A percentile compares a stretch with the other conserved stretches of the same genome.
These are phyloP conservation scores for Bombus haemorrhoidalis DNA, from an alignment of 1,140 invertebrate species.

Conservation along the genomic window DNA sequence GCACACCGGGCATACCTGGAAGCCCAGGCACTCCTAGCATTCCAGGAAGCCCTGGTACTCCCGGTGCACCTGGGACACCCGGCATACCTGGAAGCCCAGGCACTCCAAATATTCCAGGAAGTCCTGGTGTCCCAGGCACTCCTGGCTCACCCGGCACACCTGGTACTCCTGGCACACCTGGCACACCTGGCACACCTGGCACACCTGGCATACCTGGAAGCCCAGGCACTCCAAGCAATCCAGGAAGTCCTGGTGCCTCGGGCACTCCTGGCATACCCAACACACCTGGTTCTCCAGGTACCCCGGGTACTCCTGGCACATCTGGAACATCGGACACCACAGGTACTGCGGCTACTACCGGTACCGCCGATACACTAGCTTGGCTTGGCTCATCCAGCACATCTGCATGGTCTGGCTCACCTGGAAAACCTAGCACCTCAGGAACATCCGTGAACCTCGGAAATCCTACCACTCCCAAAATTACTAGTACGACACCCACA, in stretches of 20 bases:
- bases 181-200: conserved; percentile 77
- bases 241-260: not conserved
- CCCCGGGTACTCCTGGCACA: conserved; percentile 40
- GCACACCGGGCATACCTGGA: not conserved
- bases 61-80: no score
- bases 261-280: conserved; percentile 44
- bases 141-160: not conserved
- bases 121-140: no score
- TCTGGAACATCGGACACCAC: not conserved
- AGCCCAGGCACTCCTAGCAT: no score
- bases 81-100: no score
- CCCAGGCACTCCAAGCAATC: not conserved
- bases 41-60: no score
- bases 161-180: conserved; percentile 84
- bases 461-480: no score
- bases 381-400: conserved; percentile 48
- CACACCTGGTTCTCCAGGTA: not conserved
- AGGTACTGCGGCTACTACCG: not conserved
- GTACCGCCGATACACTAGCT: not conserved
- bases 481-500: no score
- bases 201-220: not conserved
- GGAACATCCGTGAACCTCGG: no score
- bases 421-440: no score
- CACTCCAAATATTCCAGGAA: no score
- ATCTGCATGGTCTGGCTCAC: no score